Evolutionary conservation across 64 coral and sea anemone species (phyloP), one percentile per base, ranked within the genome.

Genomic region (Pachyseris speciosa): DNA sequence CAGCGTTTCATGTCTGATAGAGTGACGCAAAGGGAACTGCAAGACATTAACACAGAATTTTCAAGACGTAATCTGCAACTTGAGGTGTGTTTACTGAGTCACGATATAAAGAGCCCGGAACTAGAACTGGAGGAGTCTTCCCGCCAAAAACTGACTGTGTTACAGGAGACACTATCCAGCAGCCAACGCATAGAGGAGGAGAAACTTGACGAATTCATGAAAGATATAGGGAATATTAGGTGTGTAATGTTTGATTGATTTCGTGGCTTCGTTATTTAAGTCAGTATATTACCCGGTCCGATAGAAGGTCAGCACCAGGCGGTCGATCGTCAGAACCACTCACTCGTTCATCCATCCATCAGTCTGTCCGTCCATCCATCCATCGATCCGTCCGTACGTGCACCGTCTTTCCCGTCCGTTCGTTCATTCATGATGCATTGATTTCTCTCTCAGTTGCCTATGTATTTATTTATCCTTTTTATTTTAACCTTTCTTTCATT

Each of bases 1-100:
- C 51, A 52, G 57, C 84, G 90, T 24, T 31, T 53, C 20, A 26
- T 67, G 38, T 69, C 74, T 26, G 25, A 6, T 7, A 34, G 25
- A 16, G 37, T 74, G 19, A 67, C 83, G 17, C 57, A 67, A 64
- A 37, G 53, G 28, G 83, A 92, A 49, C 9, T 92, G 4, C 59
- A 67, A 11, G 83, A 92, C 52, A 51, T 92, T 29, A 86, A 92
- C 90, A 78, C 41, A 32, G 90, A 92, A 11, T 50, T 92, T 1
- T 42, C 90, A 19, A 83, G 83, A 64, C 57, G 76, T 13, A 86
- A 61, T 45, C 90, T 92, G 5, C 66, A 52, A 12, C 45, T 78
- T 13, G 90, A 86, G 30, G 42, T 86, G 6, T 92, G 83, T 43
- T 86, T 72, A 27, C 58, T 92, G 5, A 59, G 29, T 30, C 32